Evolutionary conservation across 1,140 invertebrate species (phyloP).

Genomic region (Macrosteles quadrilineatus): DNA sequence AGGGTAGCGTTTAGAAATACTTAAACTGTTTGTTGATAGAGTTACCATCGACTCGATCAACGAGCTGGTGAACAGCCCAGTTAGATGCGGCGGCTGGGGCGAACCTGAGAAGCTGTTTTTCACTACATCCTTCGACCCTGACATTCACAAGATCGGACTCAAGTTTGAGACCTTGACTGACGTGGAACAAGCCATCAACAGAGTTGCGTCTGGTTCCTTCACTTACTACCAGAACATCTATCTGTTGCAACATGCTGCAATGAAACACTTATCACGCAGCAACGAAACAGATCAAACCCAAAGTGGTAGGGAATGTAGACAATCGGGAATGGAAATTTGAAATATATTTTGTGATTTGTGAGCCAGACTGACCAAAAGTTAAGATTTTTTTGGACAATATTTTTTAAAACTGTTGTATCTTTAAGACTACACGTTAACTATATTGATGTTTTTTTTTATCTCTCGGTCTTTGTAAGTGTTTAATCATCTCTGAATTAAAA

Average conservation of each 20-base stretch:
- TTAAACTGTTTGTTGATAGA: constrained; percentile 52
- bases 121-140: constrained; percentile 62
- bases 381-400: too few relatives aligned
- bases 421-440: too few relatives aligned
- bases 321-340: too few relatives aligned
- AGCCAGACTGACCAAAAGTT: too few relatives aligned
- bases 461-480: too few relatives aligned
- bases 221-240: constrained; percentile 81
- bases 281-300: too few relatives aligned
- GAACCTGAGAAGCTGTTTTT: constrained; percentile 69
- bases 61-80: constrained; percentile 62
- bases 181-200: constrained; percentile 39
- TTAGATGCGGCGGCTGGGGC: constrained; percentile 65
- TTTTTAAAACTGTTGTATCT: too few relatives aligned
- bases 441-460: too few relatives aligned
- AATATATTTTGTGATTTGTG: too few relatives aligned
- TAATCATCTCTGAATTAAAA: too few relatives aligned
- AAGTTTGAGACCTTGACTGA: constrained; percentile 59
- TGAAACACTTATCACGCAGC: constrained; percentile 44
- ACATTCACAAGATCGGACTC: constrained; percentile 63
- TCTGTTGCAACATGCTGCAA: constrained; percentile 64
- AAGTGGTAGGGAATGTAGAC: too few relatives aligned
- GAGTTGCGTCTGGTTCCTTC: constrained; percentile 66
- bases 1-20: too few relatives aligned
- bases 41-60: constrained; percentile 74